phyloP scores from a whole-genome alignment of 2,888 invertebrate species.

The Drosophila prolongata region DNA sequence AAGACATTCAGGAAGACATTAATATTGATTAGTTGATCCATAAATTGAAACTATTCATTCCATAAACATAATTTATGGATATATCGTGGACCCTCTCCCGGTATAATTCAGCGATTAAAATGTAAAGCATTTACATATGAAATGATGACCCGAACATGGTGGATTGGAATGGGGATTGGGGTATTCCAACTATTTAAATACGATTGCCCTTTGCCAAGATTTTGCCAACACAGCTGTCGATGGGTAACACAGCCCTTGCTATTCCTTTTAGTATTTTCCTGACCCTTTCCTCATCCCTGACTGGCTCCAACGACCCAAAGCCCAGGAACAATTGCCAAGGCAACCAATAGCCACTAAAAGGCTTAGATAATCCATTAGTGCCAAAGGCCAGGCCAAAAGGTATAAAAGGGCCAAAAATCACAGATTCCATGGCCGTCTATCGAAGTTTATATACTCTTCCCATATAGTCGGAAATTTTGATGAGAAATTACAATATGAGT shows the following conservation, averaged over 20 bases:
- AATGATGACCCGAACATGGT: constrained; percentile 12
- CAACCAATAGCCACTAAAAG: constrained; percentile 75
- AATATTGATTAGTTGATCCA: constrained; percentile 51
- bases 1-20: constrained; percentile 48
- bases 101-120: constrained; percentile 54
- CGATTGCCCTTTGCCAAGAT: constrained; percentile 43
- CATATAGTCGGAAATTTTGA: not conserved
- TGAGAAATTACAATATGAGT: not conserved
- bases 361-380: constrained; percentile 81
- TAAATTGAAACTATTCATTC: constrained; percentile 39
- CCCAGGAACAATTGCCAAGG: constrained; percentile 51
- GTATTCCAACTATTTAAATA: constrained; percentile 27
- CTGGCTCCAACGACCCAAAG: constrained; percentile 26
- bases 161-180: not conserved
- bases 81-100: constrained; percentile 10
- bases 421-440: not conserved
- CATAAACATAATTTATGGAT: constrained; percentile 43
- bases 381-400: constrained; percentile 62
- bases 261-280: not conserved
- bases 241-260: not conserved
- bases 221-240: constrained; percentile 54
- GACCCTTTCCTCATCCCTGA: not conserved
- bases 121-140: constrained; percentile 42
- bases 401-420: constrained; percentile 40
- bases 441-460: constrained; percentile 1